Evolutionary conservation across 2,888 invertebrate species (phyloP), one percentile per base, ranked within the genome.

Genomic region (Tachina grossa): DNA sequence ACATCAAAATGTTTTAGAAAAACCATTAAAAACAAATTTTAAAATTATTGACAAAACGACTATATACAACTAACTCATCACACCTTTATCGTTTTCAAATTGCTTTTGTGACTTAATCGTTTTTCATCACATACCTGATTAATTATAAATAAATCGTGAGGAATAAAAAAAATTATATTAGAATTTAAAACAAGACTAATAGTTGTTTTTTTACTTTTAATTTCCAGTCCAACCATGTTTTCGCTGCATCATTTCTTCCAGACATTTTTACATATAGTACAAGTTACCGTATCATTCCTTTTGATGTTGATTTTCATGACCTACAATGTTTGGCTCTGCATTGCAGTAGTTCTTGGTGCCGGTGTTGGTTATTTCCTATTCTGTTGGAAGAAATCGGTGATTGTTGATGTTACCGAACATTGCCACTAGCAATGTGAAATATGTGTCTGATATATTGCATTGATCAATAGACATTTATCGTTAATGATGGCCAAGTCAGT

Each of bases 231-330:
- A 68, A 96, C 95, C 85, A 97, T 98, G 96, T 92, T 97, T 90
- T 98, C 97, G 89, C 92, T 94, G 89, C 95, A 96, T 91, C 98
- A 98, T 92, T 94, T 95, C 78, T 95, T 96, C 93, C 98, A 98
- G 93, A 98, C 98, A 16, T 93, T 96, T 68, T 94, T 98, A 19
- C 98, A 98, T 91, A 95, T 98, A 86, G 90, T 98, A 22, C 98
- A 98, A 93, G 97, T 98, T 90, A 94, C 97, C 81, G 94, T 98
- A 86, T 97, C 98, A 88, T 98, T 98, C 93, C 96, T 98, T 93
- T 94, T 98, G 69, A 98, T 98, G 98, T 93, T 98, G 92, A 97
- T 98, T 88, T 98, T 98, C 92, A 98, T 98, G 98, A 98, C 98
- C 1, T 98, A 97, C 94, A 98, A 98, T 91, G 95, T 96, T 19